Evolutionary conservation across 2,113 vertebrate species (phyloP), one percentile per base, ranked within the genome.

Genomic region (Ellobius talpinus): DNA sequence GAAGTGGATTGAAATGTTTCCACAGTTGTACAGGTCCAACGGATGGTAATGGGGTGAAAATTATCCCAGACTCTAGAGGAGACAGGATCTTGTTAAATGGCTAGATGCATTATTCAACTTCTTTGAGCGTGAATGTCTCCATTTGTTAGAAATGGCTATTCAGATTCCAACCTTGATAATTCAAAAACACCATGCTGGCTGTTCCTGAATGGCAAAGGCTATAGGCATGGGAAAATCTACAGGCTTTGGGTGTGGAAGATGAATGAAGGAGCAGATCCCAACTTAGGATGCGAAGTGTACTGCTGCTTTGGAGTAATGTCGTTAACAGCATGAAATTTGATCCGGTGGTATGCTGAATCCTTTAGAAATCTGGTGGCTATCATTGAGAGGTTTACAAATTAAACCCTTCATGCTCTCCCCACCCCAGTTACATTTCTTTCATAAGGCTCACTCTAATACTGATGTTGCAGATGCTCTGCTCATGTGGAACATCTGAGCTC

Each of bases 401-500:
- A 93, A 74, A 58, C 16, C 10, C n/a, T n/a, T 3, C 55, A 50
- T 63, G 31, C 29, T 78, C 45, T n/a, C 24, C 29, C 84, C 0
- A 0, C 16, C 72, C 33, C 7, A 47, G 23, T 61, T 66, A 42
- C 58, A 90, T 73, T 95, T 77, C 45, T 36, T 33, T 39, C 85
- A 1, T 24, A 93, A 92, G 7, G 52, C n/a, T 55, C 17, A 36
- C 45, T 7, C 88, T 82, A 47, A 73, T 55, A 61, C 68, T 13
- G 26, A 68, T 26, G 47, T 66, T 82, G 21, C 55, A 82, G 92
- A 50, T 3, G 6, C 72, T 85, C 76, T 94, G 81, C 72, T 97
- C 88, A 45, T 90, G 90, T 21, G 31, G 85, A 96, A 89, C 47
- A 24, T 42, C 61, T 89, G 89, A 91, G 52, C 52, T 61, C 77